Evolutionary conservation across 1,140 invertebrate species (phyloP).

Genomic region (Spodoptera litura): DNA sequence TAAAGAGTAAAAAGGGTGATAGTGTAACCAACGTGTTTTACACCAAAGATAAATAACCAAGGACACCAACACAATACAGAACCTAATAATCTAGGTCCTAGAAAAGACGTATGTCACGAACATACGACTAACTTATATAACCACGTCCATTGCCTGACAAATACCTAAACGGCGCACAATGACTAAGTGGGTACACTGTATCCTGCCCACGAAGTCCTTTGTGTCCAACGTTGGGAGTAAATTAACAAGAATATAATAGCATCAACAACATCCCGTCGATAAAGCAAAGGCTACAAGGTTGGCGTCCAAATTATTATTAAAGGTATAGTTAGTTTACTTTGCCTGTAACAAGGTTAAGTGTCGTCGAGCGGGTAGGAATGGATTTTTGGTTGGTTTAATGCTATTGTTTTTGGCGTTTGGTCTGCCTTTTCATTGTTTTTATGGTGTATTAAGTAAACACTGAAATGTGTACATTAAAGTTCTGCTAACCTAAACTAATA

Average conservation of each 20-base stretch:
- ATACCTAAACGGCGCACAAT: constrained; percentile 15
- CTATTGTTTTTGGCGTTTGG: neutral
- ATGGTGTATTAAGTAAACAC: too few species aligned
- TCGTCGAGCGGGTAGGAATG: neutral
- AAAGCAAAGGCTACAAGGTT: constrained; percentile 7
- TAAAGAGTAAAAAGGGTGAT: too few species aligned
- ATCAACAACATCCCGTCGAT: constrained; percentile 5
- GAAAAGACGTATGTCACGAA: neutral
- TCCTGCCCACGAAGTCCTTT: neutral
- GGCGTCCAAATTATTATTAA: constrained; percentile 17
- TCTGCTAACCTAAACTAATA: too few species aligned
- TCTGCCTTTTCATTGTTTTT: too few species aligned
- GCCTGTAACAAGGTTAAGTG: neutral
- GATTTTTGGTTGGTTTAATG: neutral
- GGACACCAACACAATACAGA: too few species aligned
- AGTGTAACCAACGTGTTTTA: too few species aligned
- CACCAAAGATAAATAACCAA: too few species aligned
- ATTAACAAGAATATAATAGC: constrained; percentile 11
- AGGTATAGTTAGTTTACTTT: constrained; percentile 16
- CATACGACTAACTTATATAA: neutral
- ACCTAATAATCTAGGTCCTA: too few species aligned
- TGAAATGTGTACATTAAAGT: too few species aligned
- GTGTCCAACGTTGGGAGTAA: neutral
- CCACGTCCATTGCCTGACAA: neutral
- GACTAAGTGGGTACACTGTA: neutral